Evolutionary conservation across 2,888 invertebrate genomes (phyloP).

Genomic region (Habroteleia sp.): DNA sequence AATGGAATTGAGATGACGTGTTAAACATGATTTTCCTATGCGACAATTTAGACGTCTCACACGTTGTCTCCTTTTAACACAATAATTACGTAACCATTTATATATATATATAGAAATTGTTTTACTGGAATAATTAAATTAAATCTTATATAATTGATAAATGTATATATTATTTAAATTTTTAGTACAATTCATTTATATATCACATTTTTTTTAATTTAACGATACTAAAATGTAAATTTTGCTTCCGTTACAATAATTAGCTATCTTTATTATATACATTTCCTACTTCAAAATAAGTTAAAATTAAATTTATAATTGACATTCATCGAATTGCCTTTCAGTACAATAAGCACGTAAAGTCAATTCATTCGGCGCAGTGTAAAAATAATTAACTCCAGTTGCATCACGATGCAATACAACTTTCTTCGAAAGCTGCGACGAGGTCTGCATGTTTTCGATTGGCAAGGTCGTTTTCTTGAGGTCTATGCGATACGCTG

Average conservation of each 20-base stretch:
- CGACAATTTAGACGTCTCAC: slow-evolving; percentile 13
- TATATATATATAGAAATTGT: too few species aligned
- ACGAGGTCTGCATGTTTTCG: slow-evolving; percentile 75
- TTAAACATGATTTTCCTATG: slow-evolving; percentile 33
- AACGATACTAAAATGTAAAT: too few species aligned
- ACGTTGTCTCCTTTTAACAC: slow-evolving; percentile 1
- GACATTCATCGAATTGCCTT: slow-evolving; percentile 40
- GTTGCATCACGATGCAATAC: slow-evolving; percentile 60
- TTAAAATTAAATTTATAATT: slow-evolving; percentile 40
- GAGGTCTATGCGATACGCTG: slow-evolving; percentile 69
- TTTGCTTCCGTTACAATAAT: not conserved
- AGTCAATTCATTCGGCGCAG: slow-evolving; percentile 30
- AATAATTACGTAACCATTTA: too few species aligned
- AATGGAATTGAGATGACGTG: slow-evolving; percentile 43
- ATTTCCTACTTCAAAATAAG: slow-evolving; percentile 22
- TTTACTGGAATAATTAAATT: too few species aligned
- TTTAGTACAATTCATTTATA: not conserved
- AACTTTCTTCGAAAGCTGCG: slow-evolving; percentile 74
- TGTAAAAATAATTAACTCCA: slow-evolving; percentile 59
- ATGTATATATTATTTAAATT: too few species aligned
- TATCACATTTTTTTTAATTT: too few species aligned
- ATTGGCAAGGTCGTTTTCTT: slow-evolving; percentile 75
- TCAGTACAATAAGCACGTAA: slow-evolving; percentile 44
- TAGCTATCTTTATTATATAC: slow-evolving; percentile 16
- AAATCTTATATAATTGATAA: too few species aligned